phyloP scores from a whole-genome alignment of 2,113 vertebrate species.

The Peromyscus leucopus region DNA sequence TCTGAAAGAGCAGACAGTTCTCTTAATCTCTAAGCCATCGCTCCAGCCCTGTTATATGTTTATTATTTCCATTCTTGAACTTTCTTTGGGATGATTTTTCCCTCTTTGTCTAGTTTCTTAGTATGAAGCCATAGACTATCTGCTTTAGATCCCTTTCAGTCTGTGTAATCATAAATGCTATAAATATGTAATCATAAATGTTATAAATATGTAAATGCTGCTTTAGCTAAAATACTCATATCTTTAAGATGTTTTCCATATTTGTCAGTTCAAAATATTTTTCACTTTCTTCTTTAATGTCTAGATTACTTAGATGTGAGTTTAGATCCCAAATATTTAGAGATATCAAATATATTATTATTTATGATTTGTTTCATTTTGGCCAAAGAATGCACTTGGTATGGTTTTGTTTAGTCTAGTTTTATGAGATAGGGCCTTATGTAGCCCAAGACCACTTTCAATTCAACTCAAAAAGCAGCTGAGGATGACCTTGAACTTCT shows the following conservation, averaged over 20 bases:
- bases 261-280: constrained; percentile 44
- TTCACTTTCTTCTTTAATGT: neutral
- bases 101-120: constrained; percentile 25
- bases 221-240: neutral
- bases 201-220: neutral
- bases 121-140: neutral
- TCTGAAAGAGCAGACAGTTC: no score
- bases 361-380: constrained; percentile 44
- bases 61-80: neutral
- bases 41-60: no score
- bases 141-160: neutral
- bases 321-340: neutral
- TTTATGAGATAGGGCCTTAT: neutral
- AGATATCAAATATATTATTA: neutral
- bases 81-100: neutral
- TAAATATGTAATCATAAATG: constrained; percentile 16
- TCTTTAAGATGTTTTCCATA: constrained; percentile 19
- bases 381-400: neutral
- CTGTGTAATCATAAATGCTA: constrained; percentile 17
- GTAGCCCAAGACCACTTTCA: neutral
- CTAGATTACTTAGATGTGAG: constrained; percentile 8
- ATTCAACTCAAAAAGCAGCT: neutral
- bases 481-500: neutral
- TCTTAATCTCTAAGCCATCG: no score
- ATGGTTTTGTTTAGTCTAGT: neutral